Evolutionary conservation across 2,888 invertebrate species (phyloP), one percentile per base, ranked within the genome.

Genomic region (Alcis repandata): DNA sequence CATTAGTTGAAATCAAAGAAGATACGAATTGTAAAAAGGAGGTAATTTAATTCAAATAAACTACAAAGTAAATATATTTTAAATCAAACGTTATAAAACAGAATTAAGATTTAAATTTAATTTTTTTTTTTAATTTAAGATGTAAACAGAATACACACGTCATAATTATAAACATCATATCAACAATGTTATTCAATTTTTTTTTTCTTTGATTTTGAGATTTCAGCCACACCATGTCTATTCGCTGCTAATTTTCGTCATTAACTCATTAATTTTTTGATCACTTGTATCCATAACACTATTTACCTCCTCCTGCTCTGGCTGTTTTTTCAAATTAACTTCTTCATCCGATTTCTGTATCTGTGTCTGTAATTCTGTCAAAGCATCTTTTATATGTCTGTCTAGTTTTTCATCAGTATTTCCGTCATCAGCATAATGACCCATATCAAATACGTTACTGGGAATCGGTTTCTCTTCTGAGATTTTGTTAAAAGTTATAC

Each of bases 331-430:
- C 0, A 17, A 8, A n/a, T 36, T 13, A 36, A 13, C 8, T n/a
- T 51, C 51, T 8, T 48, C 15, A 0, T 36, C 33, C 9, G 49
- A 33, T 2, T 33, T 33, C 17, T 49, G 32, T 13, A 51, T 51
- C 36, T 51, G 19, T 8, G 20, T 51, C 27, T 51, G 51, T 33
- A 59, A 53, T 45, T 56, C 63, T 40, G 51, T n/a, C 20, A 68
- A 43, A 2, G 67, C 54, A 9, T 70, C 63, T 59, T 66, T 70
- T n/a, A 66, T 68, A 45, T 45, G 63, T 43, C 65, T 60, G 20
- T 61, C 65, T n/a, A 65, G 32, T 9, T 63, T 43, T 19, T 41
- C 58, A 9, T 67, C 57, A 51, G 19, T 51, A 20, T 27, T 36
- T 1, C 10, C 13, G 10, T 8, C 0, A 3, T 3, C 17, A 8